phyloP scores from a whole-genome alignment of 2,797 vertebrate genomes.

The Sebastes cheni region DNA sequence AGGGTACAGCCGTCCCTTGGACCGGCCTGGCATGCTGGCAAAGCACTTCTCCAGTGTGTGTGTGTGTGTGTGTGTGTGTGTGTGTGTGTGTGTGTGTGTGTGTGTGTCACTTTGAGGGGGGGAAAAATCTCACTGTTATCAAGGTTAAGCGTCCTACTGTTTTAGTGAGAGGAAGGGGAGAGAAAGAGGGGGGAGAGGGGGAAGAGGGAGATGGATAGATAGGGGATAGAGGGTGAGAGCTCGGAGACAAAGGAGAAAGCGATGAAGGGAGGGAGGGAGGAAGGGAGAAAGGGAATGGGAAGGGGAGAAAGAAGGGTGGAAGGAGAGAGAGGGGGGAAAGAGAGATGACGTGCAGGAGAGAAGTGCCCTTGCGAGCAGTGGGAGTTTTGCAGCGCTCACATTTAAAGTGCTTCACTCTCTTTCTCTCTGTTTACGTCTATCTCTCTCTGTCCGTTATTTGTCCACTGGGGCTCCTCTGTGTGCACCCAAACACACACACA shows the following conservation, averaged over 20 bases:
- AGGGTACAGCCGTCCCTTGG: constrained; percentile 80
- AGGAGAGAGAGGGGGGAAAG: constrained; percentile 52
- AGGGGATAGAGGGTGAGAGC: constrained; percentile 78
- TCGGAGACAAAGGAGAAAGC: constrained; percentile 77
- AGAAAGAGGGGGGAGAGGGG: constrained; percentile 64
- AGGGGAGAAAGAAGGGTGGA: constrained; percentile 67
- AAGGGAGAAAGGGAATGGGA: constrained; percentile 53
- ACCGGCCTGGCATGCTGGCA: constrained; percentile 79
- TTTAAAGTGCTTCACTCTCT: constrained; percentile 76
- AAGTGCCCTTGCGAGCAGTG: constrained; percentile 78
- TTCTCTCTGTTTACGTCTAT: constrained; percentile 65
- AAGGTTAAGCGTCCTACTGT: constrained; percentile 83
- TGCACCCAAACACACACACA: constrained; percentile 49
- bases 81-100: constrained; percentile 61
- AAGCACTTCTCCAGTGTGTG: constrained; percentile 75
- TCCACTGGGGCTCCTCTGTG: constrained; percentile 73
- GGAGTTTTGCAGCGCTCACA: constrained; percentile 76
- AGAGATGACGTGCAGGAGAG: constrained; percentile 74
- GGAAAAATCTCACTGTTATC: constrained; percentile 77
- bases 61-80: constrained; percentile 59
- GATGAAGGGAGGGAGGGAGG: constrained; percentile 50
- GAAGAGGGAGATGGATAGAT: constrained; percentile 80
- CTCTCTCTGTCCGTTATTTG: constrained; percentile 73
- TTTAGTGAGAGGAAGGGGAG: constrained; percentile 78
- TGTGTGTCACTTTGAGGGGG: constrained; percentile 76